Evolutionary conservation across 1,140 invertebrate genomes (phyloP).

Genomic region (Orchestia grillus): DNA sequence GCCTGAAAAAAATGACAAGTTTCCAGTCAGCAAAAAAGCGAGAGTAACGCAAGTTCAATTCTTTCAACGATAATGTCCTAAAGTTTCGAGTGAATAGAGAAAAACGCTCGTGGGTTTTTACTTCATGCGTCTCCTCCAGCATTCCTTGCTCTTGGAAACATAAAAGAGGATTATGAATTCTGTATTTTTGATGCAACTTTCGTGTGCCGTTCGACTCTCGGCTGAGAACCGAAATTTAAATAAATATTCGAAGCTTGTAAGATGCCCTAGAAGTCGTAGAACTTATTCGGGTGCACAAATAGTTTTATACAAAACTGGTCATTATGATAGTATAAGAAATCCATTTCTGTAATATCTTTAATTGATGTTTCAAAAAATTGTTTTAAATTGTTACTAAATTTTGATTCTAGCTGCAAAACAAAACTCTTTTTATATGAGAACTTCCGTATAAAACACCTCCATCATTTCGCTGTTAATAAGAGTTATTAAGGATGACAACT

Average conservation of each 20-base stretch:
- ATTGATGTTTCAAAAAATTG: too few species aligned
- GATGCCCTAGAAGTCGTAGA: too few species aligned
- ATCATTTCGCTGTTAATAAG: too few species aligned
- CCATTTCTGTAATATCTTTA: too few species aligned
- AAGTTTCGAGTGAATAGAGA: not conserved
- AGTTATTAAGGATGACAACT: too few species aligned
- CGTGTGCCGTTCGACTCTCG: not conserved
- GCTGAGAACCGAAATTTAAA: not conserved
- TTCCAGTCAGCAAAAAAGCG: not conserved
- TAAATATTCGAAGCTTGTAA: not conserved
- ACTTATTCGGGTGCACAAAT: too few species aligned
- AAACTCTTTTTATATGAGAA: too few species aligned
- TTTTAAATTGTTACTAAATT: too few species aligned
- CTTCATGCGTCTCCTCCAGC: not conserved
- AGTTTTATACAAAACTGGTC: too few species aligned
- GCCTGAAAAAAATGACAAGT: constrained; percentile 77
- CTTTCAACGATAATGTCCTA: not conserved
- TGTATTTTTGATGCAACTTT: not conserved
- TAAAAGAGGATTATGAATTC: not conserved
- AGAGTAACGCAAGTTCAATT: not conserved
- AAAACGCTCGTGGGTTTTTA: not conserved
- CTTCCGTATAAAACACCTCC: too few species aligned
- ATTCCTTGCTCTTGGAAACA: not conserved
- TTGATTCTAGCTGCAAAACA: too few species aligned
- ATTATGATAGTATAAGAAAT: too few species aligned